Evolutionary conservation across 2,797 vertebrate genomes (phyloP).

Genomic region (Pelobates cultripes): DNA sequence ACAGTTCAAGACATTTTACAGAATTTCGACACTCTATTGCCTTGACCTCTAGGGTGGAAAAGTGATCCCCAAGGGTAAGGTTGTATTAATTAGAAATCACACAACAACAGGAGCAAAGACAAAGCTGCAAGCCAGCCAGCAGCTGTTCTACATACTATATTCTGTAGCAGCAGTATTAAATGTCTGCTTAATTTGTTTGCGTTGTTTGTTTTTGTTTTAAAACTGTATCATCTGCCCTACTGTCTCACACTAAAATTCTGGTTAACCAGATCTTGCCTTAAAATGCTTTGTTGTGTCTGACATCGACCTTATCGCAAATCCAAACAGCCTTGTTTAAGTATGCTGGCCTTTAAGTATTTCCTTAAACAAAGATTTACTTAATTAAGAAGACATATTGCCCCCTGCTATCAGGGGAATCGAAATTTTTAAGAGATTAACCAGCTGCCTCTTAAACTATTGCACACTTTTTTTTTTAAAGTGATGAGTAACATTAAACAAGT

Average conservation of each 20-base stretch:
- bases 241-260: slow-evolving; percentile 74
- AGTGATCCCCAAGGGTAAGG: neutral
- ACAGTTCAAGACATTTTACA: neutral
- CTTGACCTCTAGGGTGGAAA: neutral
- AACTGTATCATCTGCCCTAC: slow-evolving; percentile 45
- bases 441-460: slow-evolving; percentile 65
- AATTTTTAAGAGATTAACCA: slow-evolving; percentile 74
- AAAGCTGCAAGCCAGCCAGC: neutral
- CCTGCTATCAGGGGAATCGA: slow-evolving; percentile 70
- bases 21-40: neutral
- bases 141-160: neutral
- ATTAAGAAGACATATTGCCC: slow-evolving; percentile 73
- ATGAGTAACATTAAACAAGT: slow-evolving; percentile 71
- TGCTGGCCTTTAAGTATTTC: slow-evolving; percentile 70
- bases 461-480: slow-evolving; percentile 61
- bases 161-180: neutral
- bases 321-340: slow-evolving; percentile 75
- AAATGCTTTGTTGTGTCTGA: slow-evolving; percentile 70
- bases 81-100: neutral
- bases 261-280: slow-evolving; percentile 72
- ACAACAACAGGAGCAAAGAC: neutral
- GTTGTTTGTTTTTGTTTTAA: slow-evolving; percentile 1
- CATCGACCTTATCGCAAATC: slow-evolving; percentile 73
- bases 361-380: slow-evolving; percentile 71
- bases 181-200: neutral